phyloP scores from a whole-genome alignment of 2,113 vertebrate species.

The Odobenus rosmarus region DNA sequence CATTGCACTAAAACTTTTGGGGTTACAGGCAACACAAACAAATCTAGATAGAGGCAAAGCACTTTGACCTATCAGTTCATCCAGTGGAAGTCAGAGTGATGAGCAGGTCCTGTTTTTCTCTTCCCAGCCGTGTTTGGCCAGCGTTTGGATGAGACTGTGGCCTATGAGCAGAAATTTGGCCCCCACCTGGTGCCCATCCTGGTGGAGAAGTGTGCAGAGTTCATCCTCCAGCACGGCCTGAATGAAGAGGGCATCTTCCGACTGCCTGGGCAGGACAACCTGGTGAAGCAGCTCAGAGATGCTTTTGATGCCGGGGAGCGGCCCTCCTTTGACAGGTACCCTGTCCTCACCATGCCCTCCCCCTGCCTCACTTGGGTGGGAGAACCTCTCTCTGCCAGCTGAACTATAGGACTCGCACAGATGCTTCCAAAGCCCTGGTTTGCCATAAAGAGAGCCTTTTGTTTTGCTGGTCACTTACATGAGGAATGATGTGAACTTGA shows the following conservation, averaged over 20 bases:
- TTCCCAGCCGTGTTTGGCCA: constrained; percentile 92
- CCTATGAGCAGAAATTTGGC: constrained; percentile 92
- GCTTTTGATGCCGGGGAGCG: constrained; percentile 96
- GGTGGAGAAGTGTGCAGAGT: constrained; percentile 94
- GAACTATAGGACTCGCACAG: not conserved
- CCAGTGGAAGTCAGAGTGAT: not conserved
- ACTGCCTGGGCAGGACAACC: constrained; percentile 96
- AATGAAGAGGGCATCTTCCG: constrained; percentile 97
- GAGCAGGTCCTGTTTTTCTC: not conserved
- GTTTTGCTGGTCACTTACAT: not conserved
- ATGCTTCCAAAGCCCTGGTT: not conserved
- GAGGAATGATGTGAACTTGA: not conserved
- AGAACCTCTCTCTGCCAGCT: not conserved
- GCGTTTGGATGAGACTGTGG: constrained; percentile 90
- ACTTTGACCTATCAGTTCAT: not conserved
- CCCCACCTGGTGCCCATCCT: constrained; percentile 92
- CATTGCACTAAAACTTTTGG: not conserved
- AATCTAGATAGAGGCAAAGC: not conserved
- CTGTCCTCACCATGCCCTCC: fast-evolving
- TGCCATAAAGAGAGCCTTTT: not conserved
- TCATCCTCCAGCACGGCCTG: constrained; percentile 91
- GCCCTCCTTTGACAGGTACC: constrained; percentile 93
- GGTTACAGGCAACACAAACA: not conserved
- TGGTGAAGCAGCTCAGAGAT: constrained; percentile 94
- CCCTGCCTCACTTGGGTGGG: not conserved